These are phyloP conservation scores for Halichoeres trimaculatus DNA, from an alignment of 2,113 vertebrate species.

Conservation along the genomic window DNA sequence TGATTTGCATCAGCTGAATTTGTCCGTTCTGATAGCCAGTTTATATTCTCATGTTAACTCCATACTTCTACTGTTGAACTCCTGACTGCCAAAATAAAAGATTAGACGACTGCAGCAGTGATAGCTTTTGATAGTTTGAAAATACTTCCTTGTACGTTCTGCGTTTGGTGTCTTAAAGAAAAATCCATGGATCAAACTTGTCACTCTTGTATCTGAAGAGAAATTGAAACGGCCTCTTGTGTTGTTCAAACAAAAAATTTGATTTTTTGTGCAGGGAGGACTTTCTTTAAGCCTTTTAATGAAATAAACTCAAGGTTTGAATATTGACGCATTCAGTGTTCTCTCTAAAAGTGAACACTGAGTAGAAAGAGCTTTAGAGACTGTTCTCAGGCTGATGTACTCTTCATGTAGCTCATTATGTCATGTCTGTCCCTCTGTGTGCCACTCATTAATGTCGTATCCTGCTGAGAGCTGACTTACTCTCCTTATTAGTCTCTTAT, in stretches of 20 bases:
- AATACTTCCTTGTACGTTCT: neutral
- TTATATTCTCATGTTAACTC: neutral
- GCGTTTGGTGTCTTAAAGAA: too few species aligned
- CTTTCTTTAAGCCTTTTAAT: neutral
- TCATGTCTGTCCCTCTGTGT: constrained; percentile 39
- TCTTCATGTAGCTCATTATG: constrained; percentile 49
- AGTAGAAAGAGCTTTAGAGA: constrained; percentile 28
- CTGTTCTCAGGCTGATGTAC: constrained; percentile 12
- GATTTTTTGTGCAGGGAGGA: neutral
- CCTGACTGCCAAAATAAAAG: neutral
- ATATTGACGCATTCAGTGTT: neutral
- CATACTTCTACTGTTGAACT: neutral
- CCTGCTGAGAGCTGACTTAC: constrained; percentile 48
- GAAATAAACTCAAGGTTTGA: neutral
- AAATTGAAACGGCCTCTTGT: too few species aligned
- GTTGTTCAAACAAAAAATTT: too few species aligned
- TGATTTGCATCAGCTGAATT: too few species aligned
- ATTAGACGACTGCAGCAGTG: too few species aligned
- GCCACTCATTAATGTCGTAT: constrained; percentile 58
- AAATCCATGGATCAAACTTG: neutral
- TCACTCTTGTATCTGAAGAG: too few species aligned
- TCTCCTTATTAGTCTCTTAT: constrained; percentile 28
- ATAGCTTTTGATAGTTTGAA: neutral
- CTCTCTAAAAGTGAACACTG: constrained; percentile 21
- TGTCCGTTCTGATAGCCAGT: too few species aligned